phyloP scores from a whole-genome alignment of 2,888 invertebrate species.

The Mythimna ferrago region DNA sequence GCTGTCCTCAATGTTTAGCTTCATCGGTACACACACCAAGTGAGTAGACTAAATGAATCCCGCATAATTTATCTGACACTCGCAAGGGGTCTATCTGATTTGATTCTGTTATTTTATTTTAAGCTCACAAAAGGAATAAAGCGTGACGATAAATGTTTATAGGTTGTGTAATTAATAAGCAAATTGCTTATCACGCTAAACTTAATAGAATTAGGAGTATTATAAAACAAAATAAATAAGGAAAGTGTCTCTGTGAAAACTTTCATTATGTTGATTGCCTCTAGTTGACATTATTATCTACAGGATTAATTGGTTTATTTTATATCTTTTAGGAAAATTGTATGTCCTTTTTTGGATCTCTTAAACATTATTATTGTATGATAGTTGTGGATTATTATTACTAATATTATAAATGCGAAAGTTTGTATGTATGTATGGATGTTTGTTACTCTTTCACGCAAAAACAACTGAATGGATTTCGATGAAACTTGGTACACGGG shows the following conservation, averaged over 20 bases:
- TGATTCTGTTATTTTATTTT: constrained; percentile 31
- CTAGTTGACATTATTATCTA: not conserved
- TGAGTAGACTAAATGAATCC: constrained; percentile 39
- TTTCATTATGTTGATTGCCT: too few species aligned
- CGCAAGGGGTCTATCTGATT: constrained; percentile 22
- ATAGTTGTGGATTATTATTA: too few species aligned
- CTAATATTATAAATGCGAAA: too few species aligned
- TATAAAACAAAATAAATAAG: not conserved
- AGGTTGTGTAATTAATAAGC: not conserved
- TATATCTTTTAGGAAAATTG: too few species aligned
- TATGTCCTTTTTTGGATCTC: too few species aligned
- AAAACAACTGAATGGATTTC: too few species aligned
- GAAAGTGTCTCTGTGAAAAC: not conserved
- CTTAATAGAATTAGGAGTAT: not conserved
- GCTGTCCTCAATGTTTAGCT: constrained; percentile 71
- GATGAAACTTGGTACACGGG: too few species aligned
- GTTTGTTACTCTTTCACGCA: too few species aligned
- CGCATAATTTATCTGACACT: constrained; percentile 38
- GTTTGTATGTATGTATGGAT: too few species aligned
- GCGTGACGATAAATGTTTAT: not conserved
- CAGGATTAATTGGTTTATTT: too few species aligned
- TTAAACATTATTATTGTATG: too few species aligned
- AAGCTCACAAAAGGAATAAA: not conserved
- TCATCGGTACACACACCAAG: constrained; percentile 45
- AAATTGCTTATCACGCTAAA: not conserved